A percentile compares a stretch with the other conserved stretches of the same genome.
Evolutionary conservation across 2,113 vertebrate genomes (phyloP).

Genomic region (Corapipo altera): DNA sequence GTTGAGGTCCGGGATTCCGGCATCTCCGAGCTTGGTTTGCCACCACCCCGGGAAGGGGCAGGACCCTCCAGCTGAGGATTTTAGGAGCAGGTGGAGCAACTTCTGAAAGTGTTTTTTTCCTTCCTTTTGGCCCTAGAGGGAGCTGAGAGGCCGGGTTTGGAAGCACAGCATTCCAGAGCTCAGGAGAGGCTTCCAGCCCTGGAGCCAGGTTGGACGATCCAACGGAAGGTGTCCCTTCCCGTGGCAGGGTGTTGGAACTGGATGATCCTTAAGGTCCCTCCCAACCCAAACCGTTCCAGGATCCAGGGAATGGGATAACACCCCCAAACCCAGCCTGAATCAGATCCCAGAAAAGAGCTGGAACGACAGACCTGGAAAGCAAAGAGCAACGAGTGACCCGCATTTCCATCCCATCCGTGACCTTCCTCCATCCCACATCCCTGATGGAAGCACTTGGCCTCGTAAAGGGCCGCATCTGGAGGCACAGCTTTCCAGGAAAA

Average conservation of each 20-base stretch:
- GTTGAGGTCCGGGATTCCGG: not conserved
- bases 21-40: not conserved
- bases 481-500: not conserved
- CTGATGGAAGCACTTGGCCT: not conserved
- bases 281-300: not conserved
- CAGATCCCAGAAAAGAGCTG: not conserved
- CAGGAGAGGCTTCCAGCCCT: not conserved
- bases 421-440: not conserved
- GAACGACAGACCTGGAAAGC: not conserved
- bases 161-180: not conserved
- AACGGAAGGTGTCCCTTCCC: not conserved
- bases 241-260: not conserved
- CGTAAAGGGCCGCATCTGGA: not conserved
- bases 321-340: not conserved
- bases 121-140: slow-evolving; percentile 15
- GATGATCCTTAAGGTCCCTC: not conserved
- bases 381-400: not conserved
- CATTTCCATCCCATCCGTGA: not conserved
- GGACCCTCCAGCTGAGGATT: not conserved
- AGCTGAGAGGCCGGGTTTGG: not conserved
- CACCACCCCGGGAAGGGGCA: rapidly evolving
- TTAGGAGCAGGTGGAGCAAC: not conserved
- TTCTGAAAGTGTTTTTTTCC: not conserved
- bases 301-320: not conserved
- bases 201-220: not conserved